phyloP scores from a whole-genome alignment of 2,113 vertebrate genomes.

The Oreochromis aureus region DNA sequence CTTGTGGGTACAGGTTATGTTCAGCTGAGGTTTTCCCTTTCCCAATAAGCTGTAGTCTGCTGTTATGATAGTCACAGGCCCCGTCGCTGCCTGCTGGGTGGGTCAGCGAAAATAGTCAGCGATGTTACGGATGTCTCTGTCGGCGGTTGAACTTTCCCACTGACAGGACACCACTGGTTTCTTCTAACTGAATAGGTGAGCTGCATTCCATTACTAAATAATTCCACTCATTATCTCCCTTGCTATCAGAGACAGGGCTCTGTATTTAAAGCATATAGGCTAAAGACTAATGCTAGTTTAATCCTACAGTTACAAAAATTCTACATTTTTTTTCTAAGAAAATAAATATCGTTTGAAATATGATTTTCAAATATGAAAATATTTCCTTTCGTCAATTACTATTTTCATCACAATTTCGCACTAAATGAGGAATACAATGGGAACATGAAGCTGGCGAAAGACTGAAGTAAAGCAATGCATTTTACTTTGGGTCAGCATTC shows the following conservation, averaged over 20 bases:
- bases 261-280: not conserved
- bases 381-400: not conserved
- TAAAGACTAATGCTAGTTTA: not conserved
- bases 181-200: not conserved
- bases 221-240: constrained; percentile 37
- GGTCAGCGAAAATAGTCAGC: constrained; percentile 11
- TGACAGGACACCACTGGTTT: constrained; percentile 13
- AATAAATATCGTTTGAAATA: not conserved
- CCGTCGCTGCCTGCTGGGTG: not conserved
- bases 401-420: constrained; percentile 19
- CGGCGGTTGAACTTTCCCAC: constrained; percentile 21
- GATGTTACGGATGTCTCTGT: not conserved
- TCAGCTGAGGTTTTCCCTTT: not conserved
- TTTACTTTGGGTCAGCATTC: constrained; percentile 35
- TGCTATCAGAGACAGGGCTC: not conserved
- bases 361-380: not conserved
- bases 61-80: constrained; percentile 10
- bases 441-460: not conserved
- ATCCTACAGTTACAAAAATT: not conserved
- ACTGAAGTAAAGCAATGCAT: constrained; percentile 35
- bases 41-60: constrained; percentile 14
- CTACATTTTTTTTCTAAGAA: not conserved
- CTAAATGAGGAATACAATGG: not conserved
- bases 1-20: not conserved
- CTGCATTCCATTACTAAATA: constrained; percentile 15